phyloP scores from a whole-genome alignment of 2,113 vertebrate genomes.

The Collichthys lucidus region DNA sequence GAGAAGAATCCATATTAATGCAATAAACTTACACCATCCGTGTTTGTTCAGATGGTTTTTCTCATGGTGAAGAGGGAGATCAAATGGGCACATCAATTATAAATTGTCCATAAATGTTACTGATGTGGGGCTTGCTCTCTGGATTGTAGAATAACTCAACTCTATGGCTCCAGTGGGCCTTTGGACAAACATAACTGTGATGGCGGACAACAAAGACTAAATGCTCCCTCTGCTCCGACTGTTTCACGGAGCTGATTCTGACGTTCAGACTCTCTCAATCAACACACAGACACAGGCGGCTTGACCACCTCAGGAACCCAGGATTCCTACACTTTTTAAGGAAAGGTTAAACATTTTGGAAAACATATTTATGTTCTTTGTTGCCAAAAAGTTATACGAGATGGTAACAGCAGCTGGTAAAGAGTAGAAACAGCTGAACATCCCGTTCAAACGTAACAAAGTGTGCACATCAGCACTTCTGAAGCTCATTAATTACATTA shows the following conservation, averaged over 20 bases:
- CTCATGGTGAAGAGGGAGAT: constrained; percentile 73
- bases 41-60: constrained; percentile 86
- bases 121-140: constrained; percentile 76
- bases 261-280: constrained; percentile 35
- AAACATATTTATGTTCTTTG: neutral
- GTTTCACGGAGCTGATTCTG: constrained; percentile 41
- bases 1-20: constrained; percentile 77
- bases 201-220: constrained; percentile 67
- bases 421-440: neutral
- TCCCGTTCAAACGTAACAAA: neutral
- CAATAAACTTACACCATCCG: constrained; percentile 76
- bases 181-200: constrained; percentile 79
- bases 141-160: constrained; percentile 79
- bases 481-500: neutral
- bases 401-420: no score
- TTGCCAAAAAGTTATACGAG: neutral
- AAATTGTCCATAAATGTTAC: constrained; percentile 82
- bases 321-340: neutral
- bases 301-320: neutral
- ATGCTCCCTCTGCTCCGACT: constrained; percentile 50
- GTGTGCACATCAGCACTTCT: neutral
- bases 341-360: neutral
- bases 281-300: constrained; percentile 44
- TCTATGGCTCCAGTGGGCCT: constrained; percentile 76
- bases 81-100: constrained; percentile 81